These are phyloP conservation scores for Cinclus cinclus DNA, from an alignment of 2,113 vertebrate species.

Conservation along the genomic window DNA sequence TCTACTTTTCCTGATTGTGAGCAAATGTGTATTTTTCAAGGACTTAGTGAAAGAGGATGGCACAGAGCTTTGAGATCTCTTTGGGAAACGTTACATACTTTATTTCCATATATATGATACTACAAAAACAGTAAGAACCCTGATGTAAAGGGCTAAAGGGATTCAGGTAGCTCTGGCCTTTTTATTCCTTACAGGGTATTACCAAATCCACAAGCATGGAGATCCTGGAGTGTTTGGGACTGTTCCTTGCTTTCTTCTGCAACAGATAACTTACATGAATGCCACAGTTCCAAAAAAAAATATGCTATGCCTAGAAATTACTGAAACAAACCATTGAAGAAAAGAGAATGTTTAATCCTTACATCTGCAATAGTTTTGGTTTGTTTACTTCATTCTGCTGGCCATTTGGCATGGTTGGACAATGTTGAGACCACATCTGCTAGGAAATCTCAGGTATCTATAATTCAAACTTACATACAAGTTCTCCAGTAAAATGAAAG, in stretches of 20 bases:
- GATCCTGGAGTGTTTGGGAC: not conserved
- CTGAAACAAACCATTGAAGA: not conserved
- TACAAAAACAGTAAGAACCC: not conserved
- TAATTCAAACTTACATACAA: not conserved
- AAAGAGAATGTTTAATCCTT: not conserved
- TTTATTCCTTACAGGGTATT: not conserved
- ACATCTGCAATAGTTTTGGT: not conserved
- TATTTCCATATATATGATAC: not conserved
- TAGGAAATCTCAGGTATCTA: not conserved
- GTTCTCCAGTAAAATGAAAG: not conserved
- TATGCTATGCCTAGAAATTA: not conserved
- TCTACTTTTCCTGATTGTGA: not conserved
- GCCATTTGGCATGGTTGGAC: not conserved
- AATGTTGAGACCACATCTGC: not conserved
- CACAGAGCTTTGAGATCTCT: not conserved
- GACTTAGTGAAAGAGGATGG: not conserved
- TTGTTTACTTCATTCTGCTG: not conserved
- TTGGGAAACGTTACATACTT: not conserved
- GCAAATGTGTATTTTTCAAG: not conserved
- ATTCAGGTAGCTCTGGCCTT: not conserved
- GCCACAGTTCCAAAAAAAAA: not conserved
- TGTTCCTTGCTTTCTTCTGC: not conserved
- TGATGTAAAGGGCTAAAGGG: not conserved
- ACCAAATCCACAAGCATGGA: not conserved
- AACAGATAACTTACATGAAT: not conserved